Percentiles rank a stretch among this genome's conserved stretches.
Evolutionary conservation across 2,888 invertebrate species (phyloP).

Genomic region (Troides aeacus): DNA sequence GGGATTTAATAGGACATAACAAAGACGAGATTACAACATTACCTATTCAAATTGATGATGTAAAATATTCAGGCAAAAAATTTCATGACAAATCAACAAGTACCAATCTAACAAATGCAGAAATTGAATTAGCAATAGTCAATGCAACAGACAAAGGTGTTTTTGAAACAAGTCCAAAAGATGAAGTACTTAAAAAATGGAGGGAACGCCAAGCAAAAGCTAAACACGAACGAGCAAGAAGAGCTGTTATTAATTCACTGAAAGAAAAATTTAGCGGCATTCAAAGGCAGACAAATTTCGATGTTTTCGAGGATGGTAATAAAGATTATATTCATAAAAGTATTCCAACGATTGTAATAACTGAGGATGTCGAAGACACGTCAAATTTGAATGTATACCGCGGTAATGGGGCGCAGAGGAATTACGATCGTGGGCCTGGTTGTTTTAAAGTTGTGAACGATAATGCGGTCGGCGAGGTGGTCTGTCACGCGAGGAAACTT

Average conservation of each 20-base stretch:
- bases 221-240: constrained; percentile 62
- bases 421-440: constrained; percentile 41
- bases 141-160: constrained; percentile 37
- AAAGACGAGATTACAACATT: constrained; percentile 37
- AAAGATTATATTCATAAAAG: constrained; percentile 53
- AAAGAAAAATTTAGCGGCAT: constrained; percentile 61
- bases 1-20: constrained; percentile 51
- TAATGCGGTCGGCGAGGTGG: constrained; percentile 40
- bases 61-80: constrained; percentile 29
- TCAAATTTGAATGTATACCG: constrained; percentile 70
- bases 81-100: constrained; percentile 47
- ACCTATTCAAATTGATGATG: constrained; percentile 20
- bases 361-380: constrained; percentile 70
- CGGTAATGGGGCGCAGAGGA: constrained; percentile 38
- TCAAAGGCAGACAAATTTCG: constrained; percentile 43
- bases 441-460: constrained; percentile 50
- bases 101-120: constrained; percentile 39
- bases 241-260: constrained; percentile 68
- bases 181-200: constrained; percentile 65
- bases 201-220: constrained; percentile 60
- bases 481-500: constrained; percentile 71
- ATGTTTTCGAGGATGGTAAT: constrained; percentile 43
- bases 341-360: constrained; percentile 55
- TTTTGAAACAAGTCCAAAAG: constrained; percentile 47
- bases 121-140: constrained; percentile 31